Percentiles rank a stretch among this genome's conserved stretches.
phyloP scores from a whole-genome alignment of 2,888 invertebrate species.

The Esperia sulphurella region DNA sequence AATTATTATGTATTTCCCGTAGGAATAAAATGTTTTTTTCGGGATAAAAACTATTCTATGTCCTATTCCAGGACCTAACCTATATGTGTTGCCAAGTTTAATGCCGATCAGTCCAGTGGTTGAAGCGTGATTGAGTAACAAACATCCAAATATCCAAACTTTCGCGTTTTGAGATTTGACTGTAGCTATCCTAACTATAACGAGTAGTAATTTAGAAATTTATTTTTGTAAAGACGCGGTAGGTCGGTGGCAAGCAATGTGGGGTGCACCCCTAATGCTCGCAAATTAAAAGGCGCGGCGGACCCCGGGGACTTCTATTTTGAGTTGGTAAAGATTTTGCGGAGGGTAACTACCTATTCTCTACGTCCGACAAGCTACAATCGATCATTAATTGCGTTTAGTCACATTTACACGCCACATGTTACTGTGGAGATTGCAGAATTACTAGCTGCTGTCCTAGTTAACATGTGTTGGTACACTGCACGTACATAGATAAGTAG shows the following conservation, averaged over 20 bases:
- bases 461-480: no score
- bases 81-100: no score
- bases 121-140: no score
- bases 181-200: background rate
- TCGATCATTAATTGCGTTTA: conserved; percentile 77
- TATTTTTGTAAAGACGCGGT: conserved; percentile 32
- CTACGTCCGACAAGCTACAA: conserved; percentile 59
- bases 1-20: no score
- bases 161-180: no score
- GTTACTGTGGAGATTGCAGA: conserved; percentile 31
- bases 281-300: conserved; percentile 76
- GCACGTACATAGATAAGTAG: no score
- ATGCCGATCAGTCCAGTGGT: no score
- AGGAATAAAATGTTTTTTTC: no score
- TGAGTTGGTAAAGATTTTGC: conserved; percentile 64
- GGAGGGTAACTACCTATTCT: conserved; percentile 49
- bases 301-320: conserved; percentile 61
- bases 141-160: no score
- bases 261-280: conserved; percentile 62
- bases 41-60: no score
- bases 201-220: conserved; percentile 29
- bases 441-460: background rate
- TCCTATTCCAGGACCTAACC: no score
- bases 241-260: conserved; percentile 18
- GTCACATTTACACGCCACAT: conserved; percentile 74